These are phyloP conservation scores for Sebastes hopkinsi DNA, from an alignment of 2,797 vertebrate species.

Conservation along the genomic window DNA sequence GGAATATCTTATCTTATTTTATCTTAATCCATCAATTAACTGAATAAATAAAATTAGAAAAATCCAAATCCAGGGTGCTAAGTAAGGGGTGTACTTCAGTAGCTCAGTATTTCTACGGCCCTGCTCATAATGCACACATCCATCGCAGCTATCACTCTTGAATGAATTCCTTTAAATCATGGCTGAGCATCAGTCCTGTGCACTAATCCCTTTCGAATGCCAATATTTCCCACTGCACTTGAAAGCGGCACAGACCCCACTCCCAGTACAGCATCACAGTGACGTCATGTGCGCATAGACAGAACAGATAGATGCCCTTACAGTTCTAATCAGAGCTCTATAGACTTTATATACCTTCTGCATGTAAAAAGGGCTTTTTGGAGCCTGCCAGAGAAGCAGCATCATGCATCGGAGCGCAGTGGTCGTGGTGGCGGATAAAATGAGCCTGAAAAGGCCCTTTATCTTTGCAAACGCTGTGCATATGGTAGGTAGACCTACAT, in stretches of 20 bases:
- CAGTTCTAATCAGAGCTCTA: background rate
- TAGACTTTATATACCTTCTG: background rate
- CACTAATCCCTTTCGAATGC: background rate
- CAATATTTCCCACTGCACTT: constrained; percentile 24
- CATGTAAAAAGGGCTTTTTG: constrained; percentile 25
- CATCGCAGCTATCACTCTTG: background rate
- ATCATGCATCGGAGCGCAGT: constrained; percentile 78
- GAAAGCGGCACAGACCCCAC: constrained; percentile 54
- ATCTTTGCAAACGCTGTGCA: constrained; percentile 76
- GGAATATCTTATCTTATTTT: too few relatives aligned
- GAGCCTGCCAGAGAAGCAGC: constrained; percentile 31
- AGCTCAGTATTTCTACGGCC: background rate
- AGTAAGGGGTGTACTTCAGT: background rate
- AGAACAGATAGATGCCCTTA: constrained; percentile 35
- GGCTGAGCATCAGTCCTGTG: background rate
- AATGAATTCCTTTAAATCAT: background rate
- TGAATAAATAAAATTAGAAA: background rate
- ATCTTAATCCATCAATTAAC: background rate
- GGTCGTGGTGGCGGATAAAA: constrained; percentile 79
- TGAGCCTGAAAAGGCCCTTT: constrained; percentile 78
- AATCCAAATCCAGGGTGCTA: background rate
- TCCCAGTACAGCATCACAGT: constrained; percentile 60
- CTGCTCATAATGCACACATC: background rate
- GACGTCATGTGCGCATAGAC: constrained; percentile 64
- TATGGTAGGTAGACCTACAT: constrained; percentile 63